Evolutionary conservation across 2,888 invertebrate species (phyloP), one percentile per base, ranked within the genome.

Genomic region (Amiota communis): DNA sequence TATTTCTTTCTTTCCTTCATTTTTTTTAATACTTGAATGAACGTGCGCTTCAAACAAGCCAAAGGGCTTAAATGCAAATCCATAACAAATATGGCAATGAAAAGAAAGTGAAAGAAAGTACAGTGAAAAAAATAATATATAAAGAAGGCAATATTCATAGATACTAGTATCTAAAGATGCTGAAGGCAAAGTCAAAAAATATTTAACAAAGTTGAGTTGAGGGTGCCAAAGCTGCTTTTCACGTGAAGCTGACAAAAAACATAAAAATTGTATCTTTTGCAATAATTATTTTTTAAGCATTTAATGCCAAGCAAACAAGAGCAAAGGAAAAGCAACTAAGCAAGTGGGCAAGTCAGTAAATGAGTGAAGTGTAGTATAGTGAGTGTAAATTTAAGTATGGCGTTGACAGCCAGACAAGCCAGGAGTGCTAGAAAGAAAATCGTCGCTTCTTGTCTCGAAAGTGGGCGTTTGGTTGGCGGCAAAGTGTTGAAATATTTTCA

Each of bases 201-300:
- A n/a, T 17, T 68, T n/a, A 12, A 68, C 56, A 6, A 10, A 6
- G 13, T 15, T 15, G 51, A 4, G 51, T 4, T 17, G 12, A n/a
- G n/a, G 20, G 6, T 11, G 36, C 51, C 8, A 70, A 59, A 56
- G 57, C n/a, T 9, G 65, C 49, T 70, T 57, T 49, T 17, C 70
- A 61, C 47, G n/a, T 46, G 75, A 81, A 80, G 75, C 79, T 78
- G 75, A 78, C 75, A 81, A 80, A 80, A 80, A 36, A 36, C 6
- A 36, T 36, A 36, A 36, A 36, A 36, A 6, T 36, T 36, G 36
- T 36, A 36, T 80, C 79, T 79, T 80, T 76, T 74, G 74, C 67
- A 78, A 82, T 82, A 83, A 84, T 82, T 82, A 83, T 80, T 68
- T 76, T 67, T 48, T 51, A 68, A 68, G 67, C 53, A 53, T 68